Evolutionary conservation across 1,140 invertebrate species (phyloP), one percentile per base, ranked within the genome.

Genomic region (Anastrepha obliqua): DNA sequence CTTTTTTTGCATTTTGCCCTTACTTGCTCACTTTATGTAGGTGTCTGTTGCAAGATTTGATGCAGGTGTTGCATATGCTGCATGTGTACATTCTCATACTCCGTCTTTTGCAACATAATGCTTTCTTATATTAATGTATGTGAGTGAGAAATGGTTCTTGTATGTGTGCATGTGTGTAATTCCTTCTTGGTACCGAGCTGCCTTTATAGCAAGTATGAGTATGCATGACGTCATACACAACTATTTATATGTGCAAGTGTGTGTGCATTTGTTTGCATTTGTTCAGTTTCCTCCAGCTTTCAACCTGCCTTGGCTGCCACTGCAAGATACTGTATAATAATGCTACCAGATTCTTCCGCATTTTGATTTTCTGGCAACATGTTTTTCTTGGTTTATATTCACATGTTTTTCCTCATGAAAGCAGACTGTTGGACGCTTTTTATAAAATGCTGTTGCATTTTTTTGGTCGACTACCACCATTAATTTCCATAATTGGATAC

Each of bases 401-500:
- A 5, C 29, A 8, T 29, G 51, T 59, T 60, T 47, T 85, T 42
- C 1, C 2, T 29, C 17, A 9, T 29, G 8, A 29, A 29, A 58
- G 4, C 15, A 20, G 17, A 17, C 59, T 59, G 15, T 20, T 20
- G 1, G n/a, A 47, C n/a, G 7, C 20, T 85, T 59, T 85, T 55
- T 85, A 11, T 55, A n/a, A 74, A 74, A 74, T 85, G 2, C 17
- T 85, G 17, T 55, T 60, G 8, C 20, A 85, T 60, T 58, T 29
- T 81, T 88, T 85, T 88, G 87, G 78, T 88, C 47, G 70, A 74
- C 70, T 74, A n/a, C 70, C 70, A 74, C 44, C 70, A 74, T 74
- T 74, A 74, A 88, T 88, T 88, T 88, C 85, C 87, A 88, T 88
- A 88, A 88, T 88, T 88, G 87, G 87, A 88, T 88, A 88, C 87